Percentiles rank a stretch among this genome's conserved stretches.
Conservation (phyloP, 1,140 invertebrate genomes). For the Dinoponera quadriceps region DNA sequence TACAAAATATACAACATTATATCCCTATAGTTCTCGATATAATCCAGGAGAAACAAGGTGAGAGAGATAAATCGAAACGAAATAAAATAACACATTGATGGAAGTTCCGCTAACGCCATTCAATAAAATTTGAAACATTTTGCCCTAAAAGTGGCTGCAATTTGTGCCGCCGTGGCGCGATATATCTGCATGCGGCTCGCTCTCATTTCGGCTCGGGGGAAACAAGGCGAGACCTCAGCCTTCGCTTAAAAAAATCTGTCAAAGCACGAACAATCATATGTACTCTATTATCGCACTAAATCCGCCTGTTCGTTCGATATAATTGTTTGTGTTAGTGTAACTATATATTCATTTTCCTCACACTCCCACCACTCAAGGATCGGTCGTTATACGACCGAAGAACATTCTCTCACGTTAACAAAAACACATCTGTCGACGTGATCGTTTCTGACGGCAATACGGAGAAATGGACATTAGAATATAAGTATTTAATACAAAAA, state of each 20-base stretch:
- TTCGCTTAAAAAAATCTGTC: conserved; percentile 85
- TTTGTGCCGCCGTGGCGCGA: conserved; percentile 75
- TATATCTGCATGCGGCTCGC: conserved; percentile 79
- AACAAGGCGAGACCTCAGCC: conserved; percentile 81
- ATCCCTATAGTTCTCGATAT: conserved; percentile 40
- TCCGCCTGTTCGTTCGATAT: conserved; percentile 42
- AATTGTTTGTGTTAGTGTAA: conserved; percentile 69
- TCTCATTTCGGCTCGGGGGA: conserved; percentile 78
- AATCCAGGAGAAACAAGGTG: conserved; percentile 28
- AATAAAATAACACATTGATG: conserved; percentile 61
- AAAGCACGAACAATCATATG: conserved; percentile 83
- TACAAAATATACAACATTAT: conserved; percentile 52
- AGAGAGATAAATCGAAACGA: conserved; percentile 34
- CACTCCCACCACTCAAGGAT: conserved; percentile 4
- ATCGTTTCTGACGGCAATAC: conserved; percentile 18
- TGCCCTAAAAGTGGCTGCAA: conserved; percentile 49
- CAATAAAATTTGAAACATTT: conserved; percentile 60
- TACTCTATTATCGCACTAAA: conserved; percentile 64
- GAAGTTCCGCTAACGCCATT: conserved; percentile 77
- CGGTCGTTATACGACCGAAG: conserved; percentile 20
- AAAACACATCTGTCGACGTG: conserved; percentile 41
- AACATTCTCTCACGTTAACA: conserved; percentile 35
- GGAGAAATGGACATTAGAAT: conserved; percentile 18
- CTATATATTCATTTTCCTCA: conserved; percentile 58
- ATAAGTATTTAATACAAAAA: conserved; percentile 21